These are phyloP conservation scores for Drosophila birchii DNA, from an alignment of 2,888 invertebrate species.

Conservation along the genomic window DNA sequence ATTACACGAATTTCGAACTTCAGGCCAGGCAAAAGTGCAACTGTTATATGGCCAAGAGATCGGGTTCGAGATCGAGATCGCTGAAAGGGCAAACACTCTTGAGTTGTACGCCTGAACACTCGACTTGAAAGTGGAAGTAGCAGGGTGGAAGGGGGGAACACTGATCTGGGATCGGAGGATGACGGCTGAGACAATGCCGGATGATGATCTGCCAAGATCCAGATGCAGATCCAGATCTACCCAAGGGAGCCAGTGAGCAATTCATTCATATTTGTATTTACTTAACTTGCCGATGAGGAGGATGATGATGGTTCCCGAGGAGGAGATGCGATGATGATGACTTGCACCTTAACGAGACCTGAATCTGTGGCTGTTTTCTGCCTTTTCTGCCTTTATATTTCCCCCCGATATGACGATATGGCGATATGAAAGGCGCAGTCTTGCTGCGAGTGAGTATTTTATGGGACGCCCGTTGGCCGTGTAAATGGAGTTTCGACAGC, in stretches of 20 bases:
- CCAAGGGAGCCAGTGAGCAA: constrained; percentile 52
- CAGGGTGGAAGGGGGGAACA: background rate
- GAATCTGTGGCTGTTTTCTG: constrained; percentile 44
- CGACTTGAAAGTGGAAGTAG: constrained; percentile 31
- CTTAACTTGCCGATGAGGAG: constrained; percentile 64
- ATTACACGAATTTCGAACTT: constrained; percentile 62
- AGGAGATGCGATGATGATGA: constrained; percentile 66
- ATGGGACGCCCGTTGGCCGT: constrained; percentile 71
- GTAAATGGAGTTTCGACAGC: constrained; percentile 81
- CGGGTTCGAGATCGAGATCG: constrained; percentile 22
- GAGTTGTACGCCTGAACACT: constrained; percentile 65
- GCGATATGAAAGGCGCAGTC: constrained; percentile 56
- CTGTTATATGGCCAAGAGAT: constrained; percentile 52
- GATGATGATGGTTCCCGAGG: constrained; percentile 38
- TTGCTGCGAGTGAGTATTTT: constrained; percentile 50
- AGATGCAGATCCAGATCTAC: constrained; percentile 49
- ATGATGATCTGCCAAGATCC: constrained; percentile 72
- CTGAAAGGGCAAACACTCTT: constrained; percentile 62
- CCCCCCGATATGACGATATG: constrained; percentile 46
- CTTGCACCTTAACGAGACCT: constrained; percentile 67
- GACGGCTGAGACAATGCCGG: constrained; percentile 56
- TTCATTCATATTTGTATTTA: constrained; percentile 78
- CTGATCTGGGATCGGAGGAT: constrained; percentile 15
- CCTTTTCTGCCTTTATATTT: constrained; percentile 38
- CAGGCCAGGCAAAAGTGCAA: constrained; percentile 54